Evolutionary conservation across 2,888 invertebrate species (phyloP), one percentile per base, ranked within the genome.

Genomic region (Alentia gelatinosa): DNA sequence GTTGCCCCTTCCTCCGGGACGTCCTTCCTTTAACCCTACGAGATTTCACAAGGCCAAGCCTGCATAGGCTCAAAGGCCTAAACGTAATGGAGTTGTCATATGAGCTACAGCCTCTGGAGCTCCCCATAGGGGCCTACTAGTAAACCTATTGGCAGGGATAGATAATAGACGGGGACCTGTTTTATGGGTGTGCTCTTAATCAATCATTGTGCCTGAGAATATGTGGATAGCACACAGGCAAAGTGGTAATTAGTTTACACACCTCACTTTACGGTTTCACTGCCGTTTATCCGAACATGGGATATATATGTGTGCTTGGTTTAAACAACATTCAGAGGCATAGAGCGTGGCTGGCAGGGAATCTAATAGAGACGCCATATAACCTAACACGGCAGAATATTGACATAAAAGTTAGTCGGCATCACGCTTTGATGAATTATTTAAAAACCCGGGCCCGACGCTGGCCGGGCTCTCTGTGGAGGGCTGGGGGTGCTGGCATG

Each of bases 381-480:
- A 74, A 74, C 15, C 30, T 33, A 33, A 1, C 74, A 74, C 30
- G 74, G 39, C 37, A 39, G 79, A 39, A 79, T 79, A 79, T 79
- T 79, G 79, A 79, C 79, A 39, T 79, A 39, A 39, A 79, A 37
- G 79, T 79, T 79, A 79, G 79, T 35, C 79, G 26, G 37, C 26
- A 79, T 12, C 37, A 9, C 23, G 39, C 79, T 79, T 79, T 79
- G 79, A 35, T 79, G 39, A 1, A 37, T 79, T 79, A 79, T 79
- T 79, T 37, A 79, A 79, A 35, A 35, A 15, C 35, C 35, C 5
- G 12, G 74, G 74, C 74, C 74, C 74, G 30, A 33, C n/a, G 12
- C 56, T 12, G 3, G 19, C 56, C 56, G n/a, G 19, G 23, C n/a
- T n/a, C n/a, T n/a, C n/a, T n/a, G n/a, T n/a, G n/a, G n/a, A n/a